Percentiles rank a stretch among this genome's conserved stretches.
These are phyloP conservation scores for Choloepus hoffmanni DNA, from an alignment of 2,113 vertebrate genomes.

Conservation along the genomic window DNA sequence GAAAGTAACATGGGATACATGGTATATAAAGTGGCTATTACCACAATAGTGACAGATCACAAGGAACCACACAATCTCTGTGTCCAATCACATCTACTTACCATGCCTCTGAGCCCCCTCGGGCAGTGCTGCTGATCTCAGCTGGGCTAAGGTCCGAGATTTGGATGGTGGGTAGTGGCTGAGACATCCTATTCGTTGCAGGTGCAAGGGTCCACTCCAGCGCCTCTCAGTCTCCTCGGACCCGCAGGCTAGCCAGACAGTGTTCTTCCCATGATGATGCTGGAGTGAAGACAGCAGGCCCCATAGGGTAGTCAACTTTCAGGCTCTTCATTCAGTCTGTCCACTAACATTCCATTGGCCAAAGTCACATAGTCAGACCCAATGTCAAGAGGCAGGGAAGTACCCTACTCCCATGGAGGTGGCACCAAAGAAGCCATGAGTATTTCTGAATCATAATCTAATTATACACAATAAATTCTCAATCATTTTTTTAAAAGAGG, in stretches of 20 bases:
- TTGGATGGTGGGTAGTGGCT: neutral
- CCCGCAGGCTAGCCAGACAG: neutral
- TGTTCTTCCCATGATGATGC: neutral
- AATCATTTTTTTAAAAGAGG: constrained; percentile 2
- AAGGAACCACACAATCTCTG: neutral
- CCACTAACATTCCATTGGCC: neutral
- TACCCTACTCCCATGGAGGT: neutral
- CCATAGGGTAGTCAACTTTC: neutral
- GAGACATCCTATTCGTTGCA: neutral
- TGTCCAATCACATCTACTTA: neutral
- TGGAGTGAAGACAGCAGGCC: neutral
- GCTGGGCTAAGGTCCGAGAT: neutral
- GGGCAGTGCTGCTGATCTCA: neutral
- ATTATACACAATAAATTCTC: neutral
- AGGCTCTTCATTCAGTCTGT: neutral
- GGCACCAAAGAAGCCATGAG: neutral
- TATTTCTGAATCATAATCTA: neutral
- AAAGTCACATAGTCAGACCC: neutral
- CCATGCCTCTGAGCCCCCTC: neutral
- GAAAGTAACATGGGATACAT: neutral
- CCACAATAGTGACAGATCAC: neutral
- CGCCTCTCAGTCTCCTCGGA: neutral
- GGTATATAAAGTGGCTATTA: neutral
- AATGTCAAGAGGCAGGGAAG: neutral
- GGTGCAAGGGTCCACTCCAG: neutral